Conservation (phyloP, 1,140 invertebrate species). For the Lanistes nyassanus region DNA sequence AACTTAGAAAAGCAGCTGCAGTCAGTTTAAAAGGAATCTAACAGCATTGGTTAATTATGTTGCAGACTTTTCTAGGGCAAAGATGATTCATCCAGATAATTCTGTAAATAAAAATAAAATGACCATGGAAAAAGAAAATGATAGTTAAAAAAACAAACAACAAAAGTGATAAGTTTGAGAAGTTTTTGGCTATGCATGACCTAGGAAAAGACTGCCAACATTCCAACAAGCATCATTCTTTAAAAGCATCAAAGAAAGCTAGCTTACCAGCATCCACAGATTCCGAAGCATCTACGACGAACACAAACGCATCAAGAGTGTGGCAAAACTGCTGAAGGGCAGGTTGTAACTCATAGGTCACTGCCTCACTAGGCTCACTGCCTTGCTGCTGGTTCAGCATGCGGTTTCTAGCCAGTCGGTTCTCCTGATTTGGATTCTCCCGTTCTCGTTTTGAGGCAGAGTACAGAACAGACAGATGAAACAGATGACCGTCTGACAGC, state of each 20-base stretch:
- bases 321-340: constrained; percentile 55
- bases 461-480: constrained; percentile 56
- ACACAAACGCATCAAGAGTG: constrained; percentile 59
- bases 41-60: too few relatives aligned
- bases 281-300: constrained; percentile 53
- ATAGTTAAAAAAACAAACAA: background rate
- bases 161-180: background rate
- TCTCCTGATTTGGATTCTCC: constrained; percentile 29
- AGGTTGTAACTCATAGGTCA: constrained; percentile 71
- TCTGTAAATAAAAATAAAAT: too few relatives aligned
- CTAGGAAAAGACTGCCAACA: background rate
- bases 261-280: constrained; percentile 34
- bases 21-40: too few relatives aligned
- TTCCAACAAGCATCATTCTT: background rate
- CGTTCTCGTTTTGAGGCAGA: constrained; percentile 51
- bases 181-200: background rate
- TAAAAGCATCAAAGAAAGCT: background rate
- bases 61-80: too few relatives aligned
- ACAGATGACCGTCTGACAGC: constrained; percentile 37
- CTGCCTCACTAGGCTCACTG: constrained; percentile 64
- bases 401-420: constrained; percentile 44
- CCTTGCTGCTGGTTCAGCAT: constrained; percentile 40
- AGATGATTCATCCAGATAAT: too few relatives aligned
- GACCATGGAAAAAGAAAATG: background rate
- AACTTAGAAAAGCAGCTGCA: too few relatives aligned